Percentiles rank a stretch among this genome's conserved stretches.
These are phyloP conservation scores for Drosophila cardini DNA, from an alignment of 1,140 invertebrate genomes.

Conservation along the genomic window DNA sequence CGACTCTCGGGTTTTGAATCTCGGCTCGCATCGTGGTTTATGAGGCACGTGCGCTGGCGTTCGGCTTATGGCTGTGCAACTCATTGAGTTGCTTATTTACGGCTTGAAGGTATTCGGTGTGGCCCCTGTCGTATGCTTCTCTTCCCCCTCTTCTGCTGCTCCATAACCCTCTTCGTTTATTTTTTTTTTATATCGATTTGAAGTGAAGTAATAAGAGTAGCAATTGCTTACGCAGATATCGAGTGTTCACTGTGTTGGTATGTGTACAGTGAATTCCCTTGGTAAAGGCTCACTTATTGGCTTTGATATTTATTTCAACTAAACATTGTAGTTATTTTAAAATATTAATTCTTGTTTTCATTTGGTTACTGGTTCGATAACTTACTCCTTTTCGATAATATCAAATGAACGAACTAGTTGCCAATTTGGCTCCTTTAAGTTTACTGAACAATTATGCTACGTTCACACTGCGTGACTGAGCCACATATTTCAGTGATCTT, in stretches of 20 bases:
- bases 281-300: background rate
- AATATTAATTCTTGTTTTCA: too few relatives aligned
- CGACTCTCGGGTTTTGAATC: background rate
- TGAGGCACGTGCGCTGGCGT: slow-evolving; percentile 80
- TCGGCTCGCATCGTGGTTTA: slow-evolving; percentile 64
- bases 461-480: too few relatives aligned
- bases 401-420: slow-evolving; percentile 1
- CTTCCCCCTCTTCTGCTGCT: slow-evolving; percentile 3
- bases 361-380: background rate
- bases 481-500: too few relatives aligned
- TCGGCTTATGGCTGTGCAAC: slow-evolving; percentile 66
- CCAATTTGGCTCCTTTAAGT: too few relatives aligned
- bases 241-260: slow-evolving; percentile 24
- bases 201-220: slow-evolving; percentile 81
- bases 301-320: slow-evolving; percentile 4
- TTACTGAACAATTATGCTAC: background rate
- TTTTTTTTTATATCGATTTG: slow-evolving; percentile 60
- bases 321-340: too few relatives aligned
- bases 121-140: slow-evolving; percentile 22
- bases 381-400: background rate
- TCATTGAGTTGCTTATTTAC: slow-evolving; percentile 83
- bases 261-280: slow-evolving; percentile 3
- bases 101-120: slow-evolving; percentile 74
- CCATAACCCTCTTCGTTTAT: background rate
- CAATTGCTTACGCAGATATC: slow-evolving; percentile 34